Evolutionary conservation across 2,888 invertebrate species (phyloP).

Genomic region (Lithophane socia): DNA sequence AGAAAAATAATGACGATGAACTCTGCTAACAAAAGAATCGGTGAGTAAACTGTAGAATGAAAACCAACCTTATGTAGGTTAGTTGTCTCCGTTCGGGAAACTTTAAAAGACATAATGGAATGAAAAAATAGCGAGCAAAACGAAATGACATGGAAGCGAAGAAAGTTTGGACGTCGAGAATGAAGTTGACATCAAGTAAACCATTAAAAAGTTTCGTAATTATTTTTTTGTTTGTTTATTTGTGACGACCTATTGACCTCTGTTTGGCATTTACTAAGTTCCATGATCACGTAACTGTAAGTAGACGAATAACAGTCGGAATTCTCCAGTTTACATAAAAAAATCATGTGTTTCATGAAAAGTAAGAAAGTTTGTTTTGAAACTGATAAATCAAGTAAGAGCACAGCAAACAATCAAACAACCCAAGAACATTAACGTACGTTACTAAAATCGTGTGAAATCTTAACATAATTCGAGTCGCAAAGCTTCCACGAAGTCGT

Average conservation of each 20-base stretch:
- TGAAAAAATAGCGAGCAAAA: slow-evolving; percentile 56
- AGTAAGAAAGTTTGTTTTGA: slow-evolving; percentile 19
- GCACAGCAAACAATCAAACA: slow-evolving; percentile 36
- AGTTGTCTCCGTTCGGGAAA: slow-evolving; percentile 60
- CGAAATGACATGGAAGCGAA: slow-evolving; percentile 50
- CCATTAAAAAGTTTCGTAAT: slow-evolving; percentile 61
- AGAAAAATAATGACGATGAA: slow-evolving; percentile 65
- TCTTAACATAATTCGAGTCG: slow-evolving; percentile 60
- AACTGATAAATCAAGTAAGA: slow-evolving; percentile 16
- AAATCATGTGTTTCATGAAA: slow-evolving; percentile 11
- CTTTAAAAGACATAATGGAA: slow-evolving; percentile 63
- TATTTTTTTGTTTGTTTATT: slow-evolving; percentile 42
- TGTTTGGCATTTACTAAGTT: slow-evolving; percentile 16
- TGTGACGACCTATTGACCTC: slow-evolving; percentile 28
- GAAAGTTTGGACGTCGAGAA: slow-evolving; percentile 47
- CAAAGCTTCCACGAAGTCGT: slow-evolving; percentile 65
- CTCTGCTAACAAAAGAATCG: slow-evolving; percentile 62
- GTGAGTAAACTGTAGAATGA: slow-evolving; percentile 61
- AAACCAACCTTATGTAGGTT: slow-evolving; percentile 59
- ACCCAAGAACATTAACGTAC: slow-evolving; percentile 15
- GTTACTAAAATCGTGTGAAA: slow-evolving; percentile 49
- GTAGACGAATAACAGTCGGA: neutral
- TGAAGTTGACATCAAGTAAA: slow-evolving; percentile 56
- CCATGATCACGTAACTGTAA: slow-evolving; percentile 7
- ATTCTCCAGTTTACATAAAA: slow-evolving; percentile 15